These are phyloP conservation scores for Dysmachus trigonus DNA, from an alignment of 2,888 invertebrate genomes.

Conservation along the genomic window DNA sequence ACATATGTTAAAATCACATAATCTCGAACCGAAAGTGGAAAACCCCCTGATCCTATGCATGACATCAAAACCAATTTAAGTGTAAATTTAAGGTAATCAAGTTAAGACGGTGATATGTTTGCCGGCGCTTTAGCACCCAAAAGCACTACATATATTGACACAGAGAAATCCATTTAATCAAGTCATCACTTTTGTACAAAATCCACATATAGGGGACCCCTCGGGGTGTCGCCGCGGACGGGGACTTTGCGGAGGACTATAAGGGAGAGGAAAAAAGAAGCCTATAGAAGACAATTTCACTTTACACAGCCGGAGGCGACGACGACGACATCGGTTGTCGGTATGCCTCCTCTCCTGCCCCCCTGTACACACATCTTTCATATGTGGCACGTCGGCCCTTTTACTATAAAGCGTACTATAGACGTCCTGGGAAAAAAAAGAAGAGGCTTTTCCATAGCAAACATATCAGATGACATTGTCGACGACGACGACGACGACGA, in stretches of 20 bases:
- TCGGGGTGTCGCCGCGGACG: not conserved
- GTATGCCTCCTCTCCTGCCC: not conserved
- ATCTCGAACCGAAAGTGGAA: not conserved
- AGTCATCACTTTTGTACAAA: conserved; percentile 33
- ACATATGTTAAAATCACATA: conserved; percentile 22
- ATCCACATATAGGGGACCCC: not conserved
- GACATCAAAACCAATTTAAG: conserved; percentile 37
- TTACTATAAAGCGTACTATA: not conserved
- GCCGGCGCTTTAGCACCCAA: conserved; percentile 16
- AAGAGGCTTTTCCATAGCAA: not conserved
- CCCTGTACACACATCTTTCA: not conserved
- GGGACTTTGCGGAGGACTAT: too few relatives aligned
- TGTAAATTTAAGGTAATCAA: conserved; percentile 41
- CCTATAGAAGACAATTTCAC: conserved; percentile 22
- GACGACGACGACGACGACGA: not conserved
- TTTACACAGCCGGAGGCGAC: not conserved
- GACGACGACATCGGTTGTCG: not conserved
- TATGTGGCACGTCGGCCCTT: not conserved
- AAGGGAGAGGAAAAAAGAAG: not conserved
- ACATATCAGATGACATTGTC: conserved; percentile 22
- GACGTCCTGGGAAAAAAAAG: not conserved
- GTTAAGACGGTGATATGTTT: conserved; percentile 36
- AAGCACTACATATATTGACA: conserved; percentile 33
- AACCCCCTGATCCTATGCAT: conserved; percentile 25
- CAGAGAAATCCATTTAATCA: conserved; percentile 38